Percentiles rank a stretch among this genome's conserved stretches.
Evolutionary conservation across 2,797 vertebrate genomes (phyloP).

Genomic region (Eurystomus glaucurus): DNA sequence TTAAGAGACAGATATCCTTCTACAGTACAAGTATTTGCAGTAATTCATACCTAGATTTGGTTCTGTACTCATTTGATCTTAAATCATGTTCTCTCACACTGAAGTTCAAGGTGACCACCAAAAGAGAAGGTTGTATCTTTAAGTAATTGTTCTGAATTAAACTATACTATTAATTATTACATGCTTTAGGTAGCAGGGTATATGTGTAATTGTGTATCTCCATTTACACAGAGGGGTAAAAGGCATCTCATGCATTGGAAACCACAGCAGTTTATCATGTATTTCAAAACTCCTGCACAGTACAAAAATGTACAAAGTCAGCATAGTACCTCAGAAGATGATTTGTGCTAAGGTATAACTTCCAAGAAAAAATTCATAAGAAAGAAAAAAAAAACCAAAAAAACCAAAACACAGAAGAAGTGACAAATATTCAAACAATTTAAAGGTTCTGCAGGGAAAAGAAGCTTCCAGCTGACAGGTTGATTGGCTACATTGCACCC

Average conservation of each 20-base stretch:
- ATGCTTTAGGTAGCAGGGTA: neutral
- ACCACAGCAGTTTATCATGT: neutral
- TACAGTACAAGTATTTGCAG: neutral
- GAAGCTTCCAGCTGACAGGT: neutral
- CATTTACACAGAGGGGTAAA: neutral
- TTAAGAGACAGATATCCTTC: neutral
- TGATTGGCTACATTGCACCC: neutral
- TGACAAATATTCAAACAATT: neutral
- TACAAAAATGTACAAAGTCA: constrained; percentile 4
- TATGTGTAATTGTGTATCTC: neutral
- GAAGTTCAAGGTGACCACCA: neutral
- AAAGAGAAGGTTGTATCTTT: neutral
- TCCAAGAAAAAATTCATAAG: neutral
- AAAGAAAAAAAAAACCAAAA: neutral
- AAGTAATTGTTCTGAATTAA: neutral
- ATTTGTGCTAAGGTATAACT: neutral
- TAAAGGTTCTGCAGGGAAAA: neutral
- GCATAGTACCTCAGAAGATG: neutral
- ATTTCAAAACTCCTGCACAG: neutral
- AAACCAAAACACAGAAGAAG: neutral
- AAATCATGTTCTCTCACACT: neutral
- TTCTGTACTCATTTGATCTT: neutral
- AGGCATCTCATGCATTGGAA: neutral
- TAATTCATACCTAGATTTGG: neutral
- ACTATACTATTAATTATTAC: neutral